phyloP scores from a whole-genome alignment of 92 coral and sea anemone genomes.

The Palythoa caribaeorum region DNA sequence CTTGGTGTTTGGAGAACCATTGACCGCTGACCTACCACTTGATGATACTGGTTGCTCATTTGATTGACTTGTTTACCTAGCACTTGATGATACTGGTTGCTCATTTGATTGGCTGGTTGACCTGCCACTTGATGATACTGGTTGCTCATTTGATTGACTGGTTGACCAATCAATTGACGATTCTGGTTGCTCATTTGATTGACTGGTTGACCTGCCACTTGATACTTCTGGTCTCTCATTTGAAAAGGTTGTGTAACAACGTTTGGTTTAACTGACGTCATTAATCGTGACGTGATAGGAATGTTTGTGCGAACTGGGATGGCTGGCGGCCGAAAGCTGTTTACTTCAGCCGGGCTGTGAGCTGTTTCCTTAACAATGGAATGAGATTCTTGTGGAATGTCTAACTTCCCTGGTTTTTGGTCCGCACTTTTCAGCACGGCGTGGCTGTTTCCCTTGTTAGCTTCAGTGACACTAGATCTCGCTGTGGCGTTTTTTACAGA shows the following conservation, averaged over 20 bases:
- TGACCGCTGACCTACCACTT: conserved; percentile 25
- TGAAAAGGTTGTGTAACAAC: background rate
- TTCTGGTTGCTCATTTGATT: background rate
- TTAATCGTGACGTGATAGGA: conserved; percentile 6
- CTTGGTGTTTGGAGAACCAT: conserved; percentile 5
- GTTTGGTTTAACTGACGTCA: conserved; percentile 1
- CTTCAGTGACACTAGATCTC: background rate
- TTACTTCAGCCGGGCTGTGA: conserved; percentile 3
- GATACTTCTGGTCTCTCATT: no score
- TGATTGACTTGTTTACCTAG: background rate
- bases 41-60: conserved; percentile 9
- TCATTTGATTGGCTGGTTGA: no score
- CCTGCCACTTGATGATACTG: no score
- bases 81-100: no score
- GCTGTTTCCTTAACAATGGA: background rate
- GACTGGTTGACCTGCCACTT: background rate
- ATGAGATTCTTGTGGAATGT: background rate
- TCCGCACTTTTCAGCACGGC: background rate
- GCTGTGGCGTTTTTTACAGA: background rate
- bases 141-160: background rate
- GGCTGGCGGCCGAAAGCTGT: conserved; percentile 28
- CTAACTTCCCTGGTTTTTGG: background rate
- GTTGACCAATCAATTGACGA: background rate
- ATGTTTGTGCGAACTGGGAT: conserved; percentile 32
- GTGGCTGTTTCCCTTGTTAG: background rate